Evolutionary conservation across 2,797 vertebrate species (phyloP).

Genomic region (Gymnoscopelus braueri): DNA sequence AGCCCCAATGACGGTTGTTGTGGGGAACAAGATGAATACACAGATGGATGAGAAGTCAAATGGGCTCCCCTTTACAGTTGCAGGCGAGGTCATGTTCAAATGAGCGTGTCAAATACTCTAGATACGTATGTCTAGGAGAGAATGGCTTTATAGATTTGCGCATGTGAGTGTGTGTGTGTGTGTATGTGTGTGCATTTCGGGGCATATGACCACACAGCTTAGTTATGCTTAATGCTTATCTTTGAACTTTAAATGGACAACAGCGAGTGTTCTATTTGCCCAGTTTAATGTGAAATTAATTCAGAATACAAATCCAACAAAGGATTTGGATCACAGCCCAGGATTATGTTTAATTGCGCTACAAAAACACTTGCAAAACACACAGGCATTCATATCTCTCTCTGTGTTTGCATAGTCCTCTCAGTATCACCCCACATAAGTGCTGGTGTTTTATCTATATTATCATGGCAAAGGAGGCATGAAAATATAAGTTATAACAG

Average conservation of each 20-base stretch:
- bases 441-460: no score
- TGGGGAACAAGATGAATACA: slow-evolving; percentile 45
- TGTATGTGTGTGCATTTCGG: slow-evolving; percentile 12
- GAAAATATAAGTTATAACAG: no score
- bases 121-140: slow-evolving; percentile 7
- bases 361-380: slow-evolving; percentile 11
- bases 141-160: slow-evolving; percentile 19
- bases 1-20: slow-evolving; percentile 29
- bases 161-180: slow-evolving; percentile 13
- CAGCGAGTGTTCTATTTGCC: slow-evolving; percentile 39
- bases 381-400: slow-evolving; percentile 17
- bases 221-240: slow-evolving; percentile 54
- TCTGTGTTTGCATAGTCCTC: slow-evolving; percentile 9
- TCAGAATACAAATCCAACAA: slow-evolving; percentile 55
- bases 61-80: slow-evolving; percentile 64
- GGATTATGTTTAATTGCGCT: slow-evolving; percentile 43
- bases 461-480: no score
- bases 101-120: not conserved
- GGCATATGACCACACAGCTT: slow-evolving; percentile 25
- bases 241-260: slow-evolving; percentile 38
- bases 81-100: slow-evolving; percentile 48
- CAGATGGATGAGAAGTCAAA: slow-evolving; percentile 64
- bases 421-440: no score
- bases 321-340: slow-evolving; percentile 53
- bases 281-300: slow-evolving; percentile 41